Conservation (phyloP, 2,113 vertebrate species). For the Meleagris gallopavo region DNA sequence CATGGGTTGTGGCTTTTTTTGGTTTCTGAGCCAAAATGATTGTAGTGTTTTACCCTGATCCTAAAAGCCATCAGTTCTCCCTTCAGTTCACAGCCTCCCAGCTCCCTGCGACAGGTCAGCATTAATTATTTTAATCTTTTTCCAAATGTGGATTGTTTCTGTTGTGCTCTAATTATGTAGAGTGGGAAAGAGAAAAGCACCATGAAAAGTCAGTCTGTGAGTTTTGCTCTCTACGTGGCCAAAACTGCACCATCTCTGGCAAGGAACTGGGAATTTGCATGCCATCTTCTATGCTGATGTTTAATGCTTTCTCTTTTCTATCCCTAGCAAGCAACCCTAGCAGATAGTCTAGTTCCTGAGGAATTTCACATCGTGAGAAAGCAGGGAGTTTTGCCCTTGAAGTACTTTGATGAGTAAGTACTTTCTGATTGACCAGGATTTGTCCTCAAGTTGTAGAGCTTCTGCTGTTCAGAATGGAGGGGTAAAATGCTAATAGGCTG, state of each 20-base stretch:
- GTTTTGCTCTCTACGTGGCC: neutral
- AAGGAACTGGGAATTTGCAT: neutral
- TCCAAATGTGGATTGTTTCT: neutral
- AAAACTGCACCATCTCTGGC: neutral
- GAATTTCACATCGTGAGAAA: slow-evolving; percentile 89
- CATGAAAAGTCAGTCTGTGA: neutral
- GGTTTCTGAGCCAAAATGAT: neutral
- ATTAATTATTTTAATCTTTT: neutral
- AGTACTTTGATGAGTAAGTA: slow-evolving; percentile 88
- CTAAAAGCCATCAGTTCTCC: neutral
- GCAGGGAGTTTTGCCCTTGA: slow-evolving; percentile 81
- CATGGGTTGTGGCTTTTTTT: neutral
- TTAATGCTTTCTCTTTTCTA: neutral
- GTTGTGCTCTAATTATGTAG: rapidly evolving
- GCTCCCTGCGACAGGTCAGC: rapidly evolving
- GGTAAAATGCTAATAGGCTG: neutral
- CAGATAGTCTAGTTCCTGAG: slow-evolving; percentile 84
- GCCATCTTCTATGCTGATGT: neutral
- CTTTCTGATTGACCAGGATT: neutral
- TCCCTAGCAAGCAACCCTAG: slow-evolving; percentile 63
- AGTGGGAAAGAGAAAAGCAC: neutral
- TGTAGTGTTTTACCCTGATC: neutral
- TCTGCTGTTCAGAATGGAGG: neutral
- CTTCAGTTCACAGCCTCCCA: rapidly evolving
- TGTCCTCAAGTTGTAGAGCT: neutral